Evolutionary conservation across 1,140 invertebrate species (phyloP), one percentile per base, ranked within the genome.

Genomic region (Aphelenchoides besseyi): DNA sequence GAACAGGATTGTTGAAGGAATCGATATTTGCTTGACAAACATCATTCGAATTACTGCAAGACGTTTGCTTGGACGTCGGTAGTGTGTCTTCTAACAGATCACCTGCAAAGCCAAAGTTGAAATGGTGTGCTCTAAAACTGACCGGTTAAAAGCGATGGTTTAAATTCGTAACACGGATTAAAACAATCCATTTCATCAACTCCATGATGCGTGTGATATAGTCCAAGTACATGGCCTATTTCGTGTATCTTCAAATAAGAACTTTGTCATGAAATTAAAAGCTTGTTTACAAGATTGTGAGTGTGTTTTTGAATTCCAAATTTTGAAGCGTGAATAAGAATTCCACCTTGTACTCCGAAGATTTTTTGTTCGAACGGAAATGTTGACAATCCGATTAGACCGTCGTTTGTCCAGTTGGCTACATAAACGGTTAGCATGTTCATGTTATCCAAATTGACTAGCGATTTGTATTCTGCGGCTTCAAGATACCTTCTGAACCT

Each of bases 141-240:
- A 55, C 63, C 54, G n/a, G 9, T 70, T 35, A 28, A 9, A 73
- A 84, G 55, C 0, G 85, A 85, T 0, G 85, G 73, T 12, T 75
- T 33, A 2, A 66, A 79, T 71, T 85, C 85, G 0, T 71, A 32
- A 71, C 85, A 85, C 2, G 76, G 77, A 71, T 85, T 79, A 5
- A 70, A 61, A 69, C 84, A 85, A 16, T 74, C 61, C 72, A 85
- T 69, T 67, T 85, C 85, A 0, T 82, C 79, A 12, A 85, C 70
- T 8, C 85, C 85, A 41, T 79, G 81, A 69, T 85, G 84, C 41
- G 85, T 83, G 71, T 85, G 85, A 81, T 82, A 85, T n/a, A 85
- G 74, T 3, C 85, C 85, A 2, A 85, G 75, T 9, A 75, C 74
- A 70, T 85, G 85, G 0, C 85, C 85, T 23, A 85, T 72, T 70